Evolutionary conservation across 1,140 invertebrate genomes (phyloP).

Genomic region (Radopholus similis): DNA sequence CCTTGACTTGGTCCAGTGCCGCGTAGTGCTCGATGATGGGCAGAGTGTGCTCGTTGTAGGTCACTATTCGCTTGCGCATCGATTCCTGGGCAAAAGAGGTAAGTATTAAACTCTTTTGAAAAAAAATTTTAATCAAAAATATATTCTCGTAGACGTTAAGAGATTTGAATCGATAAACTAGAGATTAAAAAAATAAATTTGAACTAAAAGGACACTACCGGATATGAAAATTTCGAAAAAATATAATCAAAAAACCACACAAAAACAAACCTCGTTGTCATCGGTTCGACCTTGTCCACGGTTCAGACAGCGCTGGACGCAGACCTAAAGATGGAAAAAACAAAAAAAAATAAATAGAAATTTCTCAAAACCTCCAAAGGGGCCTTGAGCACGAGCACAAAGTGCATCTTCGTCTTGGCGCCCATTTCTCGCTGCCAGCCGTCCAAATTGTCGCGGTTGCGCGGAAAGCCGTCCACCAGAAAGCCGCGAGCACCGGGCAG

Average conservation of each 20-base stretch:
- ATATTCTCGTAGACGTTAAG: neutral
- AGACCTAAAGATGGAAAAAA: slow-evolving; percentile 59
- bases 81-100: too few relatives aligned
- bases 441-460: slow-evolving; percentile 91
- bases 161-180: too few relatives aligned
- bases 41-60: slow-evolving; percentile 82
- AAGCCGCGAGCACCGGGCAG: slow-evolving; percentile 72
- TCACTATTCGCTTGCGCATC: slow-evolving; percentile 80
- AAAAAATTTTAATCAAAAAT: neutral
- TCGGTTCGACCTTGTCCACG: slow-evolving; percentile 87
- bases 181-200: neutral
- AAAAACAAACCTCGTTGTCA: slow-evolving; percentile 71
- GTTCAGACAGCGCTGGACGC: slow-evolving; percentile 76
- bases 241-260: neutral
- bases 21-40: slow-evolving; percentile 87
- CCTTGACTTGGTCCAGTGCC: slow-evolving; percentile 70
- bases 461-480: slow-evolving; percentile 94
- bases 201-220: neutral
- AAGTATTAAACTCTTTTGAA: too few relatives aligned
- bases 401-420: slow-evolving; percentile 77
- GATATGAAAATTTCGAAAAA: neutral
- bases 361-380: slow-evolving; percentile 67
- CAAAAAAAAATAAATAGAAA: neutral
- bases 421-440: slow-evolving; percentile 86
- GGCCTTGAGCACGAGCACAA: slow-evolving; percentile 91